Percentiles rank a stretch among this genome's conserved stretches.
These are phyloP conservation scores for Pristionchus arcanus DNA, from an alignment of 2,888 invertebrate genomes.

Conservation along the genomic window DNA sequence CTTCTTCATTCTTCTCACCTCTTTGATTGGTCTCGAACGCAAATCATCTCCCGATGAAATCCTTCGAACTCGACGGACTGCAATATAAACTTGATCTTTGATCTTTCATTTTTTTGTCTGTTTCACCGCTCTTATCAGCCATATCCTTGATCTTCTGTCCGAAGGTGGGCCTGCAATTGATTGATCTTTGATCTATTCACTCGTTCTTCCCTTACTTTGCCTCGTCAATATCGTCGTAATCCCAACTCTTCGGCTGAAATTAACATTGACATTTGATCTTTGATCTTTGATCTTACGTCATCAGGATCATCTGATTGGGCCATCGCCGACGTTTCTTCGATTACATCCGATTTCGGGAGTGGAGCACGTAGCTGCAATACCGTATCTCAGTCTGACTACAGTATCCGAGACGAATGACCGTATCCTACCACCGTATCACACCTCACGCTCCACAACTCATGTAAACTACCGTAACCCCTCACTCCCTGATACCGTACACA, in stretches of 20 bases:
- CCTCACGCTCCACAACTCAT: no score
- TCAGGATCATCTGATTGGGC: neutral
- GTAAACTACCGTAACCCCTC: neutral
- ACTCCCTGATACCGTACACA: neutral
- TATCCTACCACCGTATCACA: neutral
- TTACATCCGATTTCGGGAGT: neutral
- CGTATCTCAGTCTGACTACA: neutral
- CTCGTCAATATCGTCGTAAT: neutral
- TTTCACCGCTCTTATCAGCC: slow-evolving; percentile 26
- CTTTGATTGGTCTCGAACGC: slow-evolving; percentile 20
- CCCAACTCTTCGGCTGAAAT: slow-evolving; percentile 34
- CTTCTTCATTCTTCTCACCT: neutral
- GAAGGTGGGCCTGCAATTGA: neutral
- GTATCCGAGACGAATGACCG: neutral
- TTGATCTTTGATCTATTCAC: neutral
- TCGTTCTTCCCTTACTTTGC: neutral
- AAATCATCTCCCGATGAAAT: neutral
- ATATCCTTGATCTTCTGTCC: slow-evolving; percentile 2
- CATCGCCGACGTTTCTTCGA: slow-evolving; percentile 6
- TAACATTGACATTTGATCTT: neutral
- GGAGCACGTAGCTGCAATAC: neutral
- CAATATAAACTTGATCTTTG: neutral
- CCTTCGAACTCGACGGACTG: neutral
- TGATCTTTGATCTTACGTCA: neutral
- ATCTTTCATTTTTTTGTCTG: neutral